Evolutionary conservation across 2,888 invertebrate genomes (phyloP).

Genomic region (Saturnia pavonia): DNA sequence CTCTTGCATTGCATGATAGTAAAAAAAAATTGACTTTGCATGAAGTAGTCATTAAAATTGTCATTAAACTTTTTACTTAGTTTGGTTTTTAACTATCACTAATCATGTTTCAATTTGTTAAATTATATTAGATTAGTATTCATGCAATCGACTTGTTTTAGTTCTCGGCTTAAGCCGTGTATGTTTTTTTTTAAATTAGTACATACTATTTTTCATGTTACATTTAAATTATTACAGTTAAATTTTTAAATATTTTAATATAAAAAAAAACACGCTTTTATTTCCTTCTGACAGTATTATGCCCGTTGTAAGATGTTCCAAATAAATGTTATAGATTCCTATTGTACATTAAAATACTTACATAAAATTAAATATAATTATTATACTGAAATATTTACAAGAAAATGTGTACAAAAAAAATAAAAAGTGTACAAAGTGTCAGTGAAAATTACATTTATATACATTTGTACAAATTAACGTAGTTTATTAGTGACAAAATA

Average conservation of each 20-base stretch:
- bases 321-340: not conserved
- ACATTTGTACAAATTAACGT: too few species aligned
- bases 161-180: not conserved
- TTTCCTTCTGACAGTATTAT: not conserved
- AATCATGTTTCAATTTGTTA: not conserved
- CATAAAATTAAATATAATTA: too few species aligned
- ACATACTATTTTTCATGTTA: too few species aligned
- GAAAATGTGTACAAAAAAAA: too few species aligned
- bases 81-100: slow-evolving; percentile 11
- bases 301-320: not conserved
- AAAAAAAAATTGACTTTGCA: slow-evolving; percentile 3
- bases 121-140: not conserved
- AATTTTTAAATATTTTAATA: too few species aligned
- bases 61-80: not conserved
- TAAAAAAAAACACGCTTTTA: too few species aligned
- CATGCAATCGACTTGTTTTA: not conserved
- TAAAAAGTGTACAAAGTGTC: not conserved
- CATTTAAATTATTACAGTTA: too few species aligned
- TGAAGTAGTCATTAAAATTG: not conserved
- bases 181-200: too few species aligned
- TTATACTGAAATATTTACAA: too few species aligned
- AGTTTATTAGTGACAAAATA: not conserved
- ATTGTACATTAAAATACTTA: too few species aligned
- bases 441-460: not conserved
- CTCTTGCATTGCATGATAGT: slow-evolving; percentile 10